Base-by-base conservation (phyloP, 1,140 invertebrate genomes). In the Danaus melanippus region DNA sequence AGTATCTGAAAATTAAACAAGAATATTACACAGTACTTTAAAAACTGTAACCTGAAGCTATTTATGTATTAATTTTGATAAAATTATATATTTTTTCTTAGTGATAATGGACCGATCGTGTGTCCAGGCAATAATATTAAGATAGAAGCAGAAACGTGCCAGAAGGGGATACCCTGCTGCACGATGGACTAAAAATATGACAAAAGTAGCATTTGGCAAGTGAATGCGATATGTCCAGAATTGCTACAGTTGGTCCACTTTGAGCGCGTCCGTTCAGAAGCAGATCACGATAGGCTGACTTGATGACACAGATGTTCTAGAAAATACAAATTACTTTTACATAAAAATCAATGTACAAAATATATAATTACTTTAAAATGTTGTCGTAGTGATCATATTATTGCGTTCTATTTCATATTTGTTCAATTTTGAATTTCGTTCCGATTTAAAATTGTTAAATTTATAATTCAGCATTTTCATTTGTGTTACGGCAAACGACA, bases 401-500 rank as follows among this genome's bases (percentile, higher is more conserved):
- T 32, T 9, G 9, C 8, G 0, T 53, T 53, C 43, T 46, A 46
- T 41, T 12, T 9, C 9, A 10, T 55, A 9, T 49, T 12, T 42
- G 39, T 15, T 17, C 7, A 58, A 12, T 50, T 53, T 41, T 46
- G 42, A 9, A 44, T 51, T 40, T 52, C 42, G 21, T 46, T 32
- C 40, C 17, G 12, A 47, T 44, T 52, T 41, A n/a, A 64, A 41
- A 58, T 32, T 49, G 11, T n/a, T 49, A 1, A 56, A 55, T 32
- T 32, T 32, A 32, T 32, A 32, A 32, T 32, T 32, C 1, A 69
- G 50, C 8, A 65, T 57, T 42, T 63, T 61, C 9, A 64, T 56
- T 53, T 72, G 67, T 40, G 62, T 62, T 49, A 69, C 64, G 3
- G 53, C 56, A 50, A 63, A 62, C 12, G 58, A 45, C 15, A 69